Evolutionary conservation across 1,140 invertebrate species (phyloP).

Genomic region (Drosophila neocordata): DNA sequence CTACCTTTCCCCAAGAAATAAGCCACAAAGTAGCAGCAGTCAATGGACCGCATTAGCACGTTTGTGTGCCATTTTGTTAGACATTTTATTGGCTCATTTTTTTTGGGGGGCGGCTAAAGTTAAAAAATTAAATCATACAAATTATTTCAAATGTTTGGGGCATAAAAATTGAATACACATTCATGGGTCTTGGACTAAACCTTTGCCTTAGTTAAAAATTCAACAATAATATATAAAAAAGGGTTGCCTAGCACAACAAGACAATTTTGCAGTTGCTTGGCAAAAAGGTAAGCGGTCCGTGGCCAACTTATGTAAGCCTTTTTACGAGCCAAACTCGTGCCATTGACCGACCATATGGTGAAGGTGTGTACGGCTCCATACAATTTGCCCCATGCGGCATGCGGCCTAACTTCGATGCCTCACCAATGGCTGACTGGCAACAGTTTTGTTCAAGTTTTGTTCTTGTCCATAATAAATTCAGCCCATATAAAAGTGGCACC

Average conservation of each 20-base stretch:
- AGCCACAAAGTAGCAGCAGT: not conserved
- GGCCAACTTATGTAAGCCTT: slow-evolving; percentile 69
- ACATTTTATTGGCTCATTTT: slow-evolving; percentile 68
- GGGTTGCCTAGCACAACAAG: slow-evolving; percentile 67
- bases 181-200: slow-evolving; percentile 23
- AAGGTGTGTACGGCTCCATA: slow-evolving; percentile 54
- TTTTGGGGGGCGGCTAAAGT: slow-evolving; percentile 22
- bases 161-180: slow-evolving; percentile 74
- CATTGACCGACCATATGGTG: slow-evolving; percentile 71
- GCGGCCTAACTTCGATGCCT: slow-evolving; percentile 30
- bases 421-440: slow-evolving; percentile 33
- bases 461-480: slow-evolving; percentile 77
- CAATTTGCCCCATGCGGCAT: slow-evolving; percentile 51
- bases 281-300: slow-evolving; percentile 63
- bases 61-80: slow-evolving; percentile 40
- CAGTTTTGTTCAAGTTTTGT: slow-evolving; percentile 60
- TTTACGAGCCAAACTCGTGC: slow-evolving; percentile 78
- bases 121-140: slow-evolving; percentile 77
- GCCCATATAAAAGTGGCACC: slow-evolving; percentile 77
- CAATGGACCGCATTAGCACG: slow-evolving; percentile 64
- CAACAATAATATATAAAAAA: slow-evolving; percentile 49
- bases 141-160: slow-evolving; percentile 66
- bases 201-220: slow-evolving; percentile 53
- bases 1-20: not conserved
- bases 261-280: slow-evolving; percentile 79